phyloP scores from a whole-genome alignment of 2,113 vertebrate species.

The Falco punctatus region DNA sequence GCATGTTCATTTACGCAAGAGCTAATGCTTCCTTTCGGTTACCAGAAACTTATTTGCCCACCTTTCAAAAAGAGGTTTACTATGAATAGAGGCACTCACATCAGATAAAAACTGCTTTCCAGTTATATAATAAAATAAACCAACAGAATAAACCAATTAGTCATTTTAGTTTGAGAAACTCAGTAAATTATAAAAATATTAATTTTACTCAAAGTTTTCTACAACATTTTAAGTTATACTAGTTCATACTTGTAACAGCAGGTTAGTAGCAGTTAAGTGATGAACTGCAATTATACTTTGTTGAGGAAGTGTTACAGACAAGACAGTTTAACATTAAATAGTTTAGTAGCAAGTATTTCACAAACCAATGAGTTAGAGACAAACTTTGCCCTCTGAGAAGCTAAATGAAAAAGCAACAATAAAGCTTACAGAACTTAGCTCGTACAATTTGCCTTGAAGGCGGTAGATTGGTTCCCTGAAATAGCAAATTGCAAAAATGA shows the following conservation, averaged over 20 bases:
- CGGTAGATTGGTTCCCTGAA: conserved; percentile 88
- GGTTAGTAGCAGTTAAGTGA: conserved; percentile 77
- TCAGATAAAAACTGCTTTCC: conserved; percentile 45
- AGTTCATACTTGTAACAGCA: conserved; percentile 76
- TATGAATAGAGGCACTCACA: conserved; percentile 37
- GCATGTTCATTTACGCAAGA: neutral
- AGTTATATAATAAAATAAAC: conserved; percentile 61
- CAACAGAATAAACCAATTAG: conserved; percentile 47
- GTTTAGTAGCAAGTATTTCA: conserved; percentile 74
- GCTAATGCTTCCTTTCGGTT: neutral
- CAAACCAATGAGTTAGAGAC: conserved; percentile 75
- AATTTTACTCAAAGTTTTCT: conserved; percentile 49
- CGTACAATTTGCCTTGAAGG: conserved; percentile 94
- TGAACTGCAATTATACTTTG: conserved; percentile 67
- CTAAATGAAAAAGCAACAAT: conserved; percentile 84
- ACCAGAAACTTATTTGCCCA: conserved; percentile 46
- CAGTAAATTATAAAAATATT: conserved; percentile 35
- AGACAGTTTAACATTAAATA: conserved; percentile 57
- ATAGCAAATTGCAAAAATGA: conserved; percentile 79
- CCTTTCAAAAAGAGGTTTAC: conserved; percentile 55
- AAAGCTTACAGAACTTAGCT: conserved; percentile 87
- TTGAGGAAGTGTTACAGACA: conserved; percentile 67
- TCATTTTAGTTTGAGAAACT: conserved; percentile 70
- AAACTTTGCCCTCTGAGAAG: conserved; percentile 75
- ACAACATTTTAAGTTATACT: conserved; percentile 51